Evolutionary conservation across 2,888 invertebrate species (phyloP).

Genomic region (Anthoptus insignis): DNA sequence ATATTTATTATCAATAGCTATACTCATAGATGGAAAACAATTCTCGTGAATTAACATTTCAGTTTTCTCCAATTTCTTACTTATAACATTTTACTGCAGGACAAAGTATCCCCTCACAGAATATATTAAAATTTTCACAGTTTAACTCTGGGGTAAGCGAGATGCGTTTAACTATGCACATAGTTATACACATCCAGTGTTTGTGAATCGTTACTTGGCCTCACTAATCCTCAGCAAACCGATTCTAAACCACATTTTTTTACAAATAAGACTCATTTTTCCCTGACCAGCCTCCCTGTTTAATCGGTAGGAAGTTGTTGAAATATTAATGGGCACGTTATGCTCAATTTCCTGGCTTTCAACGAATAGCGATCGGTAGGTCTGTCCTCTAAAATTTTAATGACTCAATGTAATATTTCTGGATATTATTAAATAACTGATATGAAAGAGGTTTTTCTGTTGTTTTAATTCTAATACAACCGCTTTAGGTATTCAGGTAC

Average conservation of each 20-base stretch:
- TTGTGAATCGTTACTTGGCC: slow-evolving; percentile 58
- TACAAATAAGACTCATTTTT: slow-evolving; percentile 27
- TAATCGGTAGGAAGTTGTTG: slow-evolving; percentile 80
- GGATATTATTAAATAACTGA: slow-evolving; percentile 1
- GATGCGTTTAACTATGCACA: slow-evolving; percentile 70
- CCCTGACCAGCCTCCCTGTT: slow-evolving; percentile 44
- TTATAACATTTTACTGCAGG: not conserved
- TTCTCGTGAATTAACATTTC: too few species aligned
- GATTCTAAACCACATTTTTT: slow-evolving; percentile 23
- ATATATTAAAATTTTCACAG: slow-evolving; percentile 35
- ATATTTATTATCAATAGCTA: too few species aligned
- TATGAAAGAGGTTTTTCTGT: too few species aligned
- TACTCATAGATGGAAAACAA: too few species aligned
- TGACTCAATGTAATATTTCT: slow-evolving; percentile 30
- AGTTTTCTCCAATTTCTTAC: not conserved
- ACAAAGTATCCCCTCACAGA: slow-evolving; percentile 10
- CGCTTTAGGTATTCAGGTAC: too few species aligned
- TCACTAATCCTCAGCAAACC: slow-evolving; percentile 45
- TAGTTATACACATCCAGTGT: slow-evolving; percentile 53
- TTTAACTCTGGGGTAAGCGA: slow-evolving; percentile 59
- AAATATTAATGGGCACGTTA: slow-evolving; percentile 83
- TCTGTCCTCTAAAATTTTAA: slow-evolving; percentile 63
- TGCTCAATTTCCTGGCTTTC: slow-evolving; percentile 85
- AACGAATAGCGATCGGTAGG: slow-evolving; percentile 77
- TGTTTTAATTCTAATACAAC: too few species aligned